A percentile compares a stretch with the other conserved stretches of the same genome.
Conservation (phyloP, 2,797 vertebrate species). For the Mus spretus region DNA sequence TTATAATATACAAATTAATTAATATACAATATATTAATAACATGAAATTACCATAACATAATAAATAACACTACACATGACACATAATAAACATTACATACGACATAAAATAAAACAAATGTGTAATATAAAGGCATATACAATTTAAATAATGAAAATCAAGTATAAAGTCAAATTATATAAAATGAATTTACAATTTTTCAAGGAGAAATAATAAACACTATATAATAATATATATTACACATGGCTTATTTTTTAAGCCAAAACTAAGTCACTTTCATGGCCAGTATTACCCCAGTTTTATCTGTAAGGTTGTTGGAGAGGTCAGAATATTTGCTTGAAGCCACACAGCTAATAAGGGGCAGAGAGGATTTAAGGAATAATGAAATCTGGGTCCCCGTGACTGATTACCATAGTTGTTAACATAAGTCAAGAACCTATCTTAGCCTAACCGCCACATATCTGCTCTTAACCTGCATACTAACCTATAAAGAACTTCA, state of each 20-base stretch:
- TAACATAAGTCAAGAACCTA: conserved; percentile 61
- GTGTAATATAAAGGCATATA: background rate
- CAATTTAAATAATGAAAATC: background rate
- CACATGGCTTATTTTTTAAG: conserved; percentile 2
- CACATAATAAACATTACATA: background rate
- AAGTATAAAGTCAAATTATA: background rate
- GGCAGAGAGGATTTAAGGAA: conserved; percentile 30
- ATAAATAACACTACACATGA: background rate
- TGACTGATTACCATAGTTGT: conserved; percentile 52
- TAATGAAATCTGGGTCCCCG: conserved; percentile 62
- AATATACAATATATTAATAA: background rate
- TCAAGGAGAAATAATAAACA: conserved; percentile 29
- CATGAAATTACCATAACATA: background rate
- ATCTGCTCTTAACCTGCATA: conserved; percentile 21
- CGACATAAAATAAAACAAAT: background rate
- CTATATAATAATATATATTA: background rate
- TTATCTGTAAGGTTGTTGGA: conserved; percentile 1
- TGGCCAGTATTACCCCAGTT: background rate
- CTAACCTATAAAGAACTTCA: conserved; percentile 62
- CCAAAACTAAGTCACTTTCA: background rate
- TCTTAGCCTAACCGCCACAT: conserved; percentile 19
- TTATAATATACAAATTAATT: background rate
- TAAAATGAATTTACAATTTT: conserved; percentile 26
- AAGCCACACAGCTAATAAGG: conserved; percentile 25
- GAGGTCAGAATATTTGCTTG: conserved; percentile 31